A percentile compares a stretch with the other conserved stretches of the same genome.
Conservation (phyloP, 2,888 invertebrate species). For the Dermolepida albohirtum region DNA sequence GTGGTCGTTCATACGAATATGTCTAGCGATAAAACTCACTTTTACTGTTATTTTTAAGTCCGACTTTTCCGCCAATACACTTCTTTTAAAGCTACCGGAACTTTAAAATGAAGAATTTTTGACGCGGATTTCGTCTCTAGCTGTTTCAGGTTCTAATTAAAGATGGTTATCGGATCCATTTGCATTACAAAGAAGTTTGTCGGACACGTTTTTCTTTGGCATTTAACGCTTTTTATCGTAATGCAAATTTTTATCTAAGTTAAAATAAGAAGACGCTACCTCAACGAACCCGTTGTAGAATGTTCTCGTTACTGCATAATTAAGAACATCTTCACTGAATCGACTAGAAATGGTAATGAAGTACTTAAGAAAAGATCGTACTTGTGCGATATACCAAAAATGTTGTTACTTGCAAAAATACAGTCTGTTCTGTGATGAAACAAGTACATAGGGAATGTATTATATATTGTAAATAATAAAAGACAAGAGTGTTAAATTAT, state of each 20-base stretch:
- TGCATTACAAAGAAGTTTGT: constrained; percentile 47
- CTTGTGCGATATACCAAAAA: too few relatives aligned
- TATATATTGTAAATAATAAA: too few relatives aligned
- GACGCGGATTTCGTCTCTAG: constrained; percentile 4
- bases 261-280: too few relatives aligned
- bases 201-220: constrained; percentile 41
- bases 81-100: constrained; percentile 1
- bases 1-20: too few relatives aligned
- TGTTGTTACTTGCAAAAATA: too few relatives aligned
- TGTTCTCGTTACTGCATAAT: not conserved
- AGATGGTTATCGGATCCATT: constrained; percentile 45
- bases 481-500: too few relatives aligned
- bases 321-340: too few relatives aligned
- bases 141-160: constrained; percentile 42
- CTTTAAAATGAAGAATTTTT: constrained; percentile 31
- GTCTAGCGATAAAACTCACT: not conserved
- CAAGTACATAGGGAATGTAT: too few relatives aligned
- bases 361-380: too few relatives aligned
- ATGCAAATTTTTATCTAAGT: constrained; percentile 33
- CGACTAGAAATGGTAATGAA: too few relatives aligned
- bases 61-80: constrained; percentile 4
- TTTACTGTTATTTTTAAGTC: constrained; percentile 9
- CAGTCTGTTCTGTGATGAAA: too few relatives aligned
- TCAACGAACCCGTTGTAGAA: too few relatives aligned
- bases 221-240: constrained; percentile 41